Base-by-base conservation (phyloP, 1,140 invertebrate species). In the Sminthurinus signatus region DNA sequence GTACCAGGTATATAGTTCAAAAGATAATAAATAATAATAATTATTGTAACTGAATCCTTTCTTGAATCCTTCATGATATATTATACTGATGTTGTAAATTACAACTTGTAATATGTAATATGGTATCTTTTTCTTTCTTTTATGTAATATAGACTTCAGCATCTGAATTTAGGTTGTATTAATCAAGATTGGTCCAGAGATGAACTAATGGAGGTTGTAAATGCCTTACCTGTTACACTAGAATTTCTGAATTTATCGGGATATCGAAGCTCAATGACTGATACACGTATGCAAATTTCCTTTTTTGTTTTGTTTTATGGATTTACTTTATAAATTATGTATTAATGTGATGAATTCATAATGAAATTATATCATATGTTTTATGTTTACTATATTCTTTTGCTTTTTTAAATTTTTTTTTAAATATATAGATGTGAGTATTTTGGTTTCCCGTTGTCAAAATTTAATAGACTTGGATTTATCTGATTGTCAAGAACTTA, bases 401-500 rank as follows among this genome's bases (percentile, higher is more conserved):
- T 19, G 23, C 17, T 44, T 42, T 56, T 52, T 32, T 2, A 27
- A 32, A 59, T 17, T 50, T 58, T 31, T n/a, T 1, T 56, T 46
- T 56, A 27, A 17, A 46, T 27, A 32, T 48, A 2, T 43, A 67
- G 64, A 67, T 52, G 52, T 67, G 1, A 15, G 29, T 15, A 39
- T 62, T 8, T 19, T 67, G 0, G 23, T 39, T 1, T 15, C 15
- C 3, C 19, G 46, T 8, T 67, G 56, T 31, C 28, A 19, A 0
- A 32, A 25, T 17, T 31, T 70, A 21, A 46, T 62, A 3, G 56
- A 70, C 23, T 36, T 70, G 28, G 68, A 70, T 31, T 1, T 70
- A 5, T 64, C 68, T 2, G 68, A 70, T 39, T 48, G 59, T 42
- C 68, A 62, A 64, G 64, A 66, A 5, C 4, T 70, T 4, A 54